Base-by-base conservation (phyloP, 2,888 invertebrate genomes). In the Scrobipalpa atriplicella region DNA sequence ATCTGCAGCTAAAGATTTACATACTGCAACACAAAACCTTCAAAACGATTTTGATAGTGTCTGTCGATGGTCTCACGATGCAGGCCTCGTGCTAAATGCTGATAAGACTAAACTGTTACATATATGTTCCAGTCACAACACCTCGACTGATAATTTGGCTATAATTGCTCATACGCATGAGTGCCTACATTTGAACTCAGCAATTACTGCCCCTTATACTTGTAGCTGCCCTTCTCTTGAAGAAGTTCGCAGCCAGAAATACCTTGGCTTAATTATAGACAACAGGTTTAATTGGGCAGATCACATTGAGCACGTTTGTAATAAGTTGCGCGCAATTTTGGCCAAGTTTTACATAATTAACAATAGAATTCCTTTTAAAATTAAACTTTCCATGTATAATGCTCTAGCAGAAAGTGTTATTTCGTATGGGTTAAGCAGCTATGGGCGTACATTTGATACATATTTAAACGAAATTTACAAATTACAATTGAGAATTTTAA, bases 21-120 rank as follows among this genome's bases (percentile, higher is more conserved):
- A 43, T 7, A 19, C 8, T 10, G 71, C 69, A 9, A 8, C 47
- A 43, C 11, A 21, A 21, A 39, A 39, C 11, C 39, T 71, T 5
- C 72, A 71, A 66, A 2, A 5, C 0, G 68, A 71, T 38, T 69
- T 72, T 16, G 58, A 60, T n/a, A 2, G 9, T 2, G 10, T 73
- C 2, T 65, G 52, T 38, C 72, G 70, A 62, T 71, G 70, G 72
- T 68, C 68, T 2, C 72, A 73, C 47, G 71, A 73, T 38, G 66
- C 67, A 0, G 71, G 73, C n/a, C 58, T 72, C 29, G 73, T 72
- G 1, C 18, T 73, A 8, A 73, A 72, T 56, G 54, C 70, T 0
- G 43, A 68, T 6, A 71, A 71, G 62, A 71, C 71, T 1, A 71
- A 70, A 58, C 0, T 69, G 3, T 52, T 71, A 1, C 60, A 71